These are phyloP conservation scores for Apolygus lucorum DNA, from an alignment of 1,140 invertebrate species.

Conservation along the genomic window DNA sequence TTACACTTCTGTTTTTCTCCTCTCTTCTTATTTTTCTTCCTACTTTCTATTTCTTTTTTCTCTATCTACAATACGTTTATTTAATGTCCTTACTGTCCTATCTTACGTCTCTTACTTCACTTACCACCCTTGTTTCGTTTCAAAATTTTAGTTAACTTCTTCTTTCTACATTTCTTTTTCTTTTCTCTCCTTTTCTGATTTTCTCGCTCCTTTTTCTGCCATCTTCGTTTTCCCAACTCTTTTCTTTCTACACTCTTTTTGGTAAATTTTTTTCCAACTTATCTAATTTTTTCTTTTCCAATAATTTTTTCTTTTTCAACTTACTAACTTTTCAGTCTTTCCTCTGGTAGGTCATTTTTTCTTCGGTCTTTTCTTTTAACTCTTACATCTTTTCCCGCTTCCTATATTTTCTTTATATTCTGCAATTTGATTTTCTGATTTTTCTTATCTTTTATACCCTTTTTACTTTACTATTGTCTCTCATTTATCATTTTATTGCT, in stretches of 20 bases:
- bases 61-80: neutral
- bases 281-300: no score
- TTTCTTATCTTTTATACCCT: no score
- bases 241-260: slow-evolving; percentile 10
- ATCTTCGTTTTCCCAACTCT: neutral
- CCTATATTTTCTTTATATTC: no score
- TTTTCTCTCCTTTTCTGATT: neutral
- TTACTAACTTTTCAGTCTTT: no score
- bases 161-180: neutral
- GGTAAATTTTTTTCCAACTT: no score
- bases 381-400: no score
- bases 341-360: neutral
- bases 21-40: slow-evolving; percentile 2
- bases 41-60: neutral
- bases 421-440: no score
- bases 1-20: slow-evolving; percentile 4
- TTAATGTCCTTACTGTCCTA: neutral
- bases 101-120: neutral
- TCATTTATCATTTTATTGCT: no score
- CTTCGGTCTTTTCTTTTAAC: slow-evolving; percentile 17
- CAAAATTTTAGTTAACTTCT: neutral
- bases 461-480: no score
- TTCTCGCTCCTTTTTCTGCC: neutral
- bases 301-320: no score
- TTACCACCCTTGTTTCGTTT: neutral